Base-by-base conservation (phyloP, 2,797 vertebrate genomes). In the Channallabes apus region DNA sequence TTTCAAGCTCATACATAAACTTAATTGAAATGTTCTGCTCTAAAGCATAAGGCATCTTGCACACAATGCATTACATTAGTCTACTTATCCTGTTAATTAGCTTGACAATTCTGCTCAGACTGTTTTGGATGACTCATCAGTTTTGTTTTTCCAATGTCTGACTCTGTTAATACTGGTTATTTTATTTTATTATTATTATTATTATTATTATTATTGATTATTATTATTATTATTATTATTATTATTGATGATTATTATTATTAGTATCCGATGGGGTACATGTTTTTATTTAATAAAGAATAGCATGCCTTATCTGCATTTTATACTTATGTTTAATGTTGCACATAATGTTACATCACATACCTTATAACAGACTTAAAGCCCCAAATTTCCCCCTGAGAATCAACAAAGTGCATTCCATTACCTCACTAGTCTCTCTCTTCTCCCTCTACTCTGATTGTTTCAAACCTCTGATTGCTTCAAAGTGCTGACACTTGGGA, bases 21-120 rank as follows among this genome's bases (percentile, higher is more conserved):
- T 32, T 86, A 85, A 86, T 85, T 82, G 83, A 85, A 86, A 86
- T 78, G 61, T 35, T 86, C 54, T 82, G 71, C 71, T 82, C 51
- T 46, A 64, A 79, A 69, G 83, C 32, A 46, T 69, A 51, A 79
- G 58, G 83, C n/a, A 61, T 59, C 4, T 61, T 78, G 58, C 32
- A 61, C 32, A 29, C 76, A 71, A 69, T 61, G 35, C 54, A 12
- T 29, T 69, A 29, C 65, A 62, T 84, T 59, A 51, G n/a, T 80
- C 67, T 62, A 3, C 22, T 72, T 71, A 54, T 46, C 65, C 64
- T 71, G 65, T 51, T 84, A 41, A 80, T 80, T 80, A 65, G n/a
- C n/a, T 27, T 65, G 24, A 27, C 61, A 80, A 29, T 64, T 17
- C 59, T 64, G 35, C 14, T 29, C 61, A 64, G 61, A 24, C 17